Evolutionary conservation across 2,888 invertebrate species (phyloP).

Genomic region (Meganola albula): DNA sequence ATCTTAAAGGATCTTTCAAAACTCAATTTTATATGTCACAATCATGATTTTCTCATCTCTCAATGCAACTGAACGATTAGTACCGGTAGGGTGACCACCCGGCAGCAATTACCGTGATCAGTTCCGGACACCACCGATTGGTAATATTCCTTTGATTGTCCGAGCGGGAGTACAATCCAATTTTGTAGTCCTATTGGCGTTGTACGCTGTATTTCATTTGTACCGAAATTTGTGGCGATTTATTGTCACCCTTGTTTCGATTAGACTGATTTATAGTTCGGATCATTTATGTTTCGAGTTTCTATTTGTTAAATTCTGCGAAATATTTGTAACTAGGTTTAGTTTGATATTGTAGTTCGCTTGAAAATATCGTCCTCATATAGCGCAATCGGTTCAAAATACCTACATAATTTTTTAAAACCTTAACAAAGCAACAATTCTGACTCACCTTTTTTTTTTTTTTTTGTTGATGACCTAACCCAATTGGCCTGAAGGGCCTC

Average conservation of each 20-base stretch:
- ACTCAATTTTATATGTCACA: slow-evolving; percentile 8
- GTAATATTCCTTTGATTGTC: slow-evolving; percentile 33
- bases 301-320: background rate
- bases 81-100: slow-evolving; percentile 25
- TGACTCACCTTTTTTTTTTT: too few species aligned
- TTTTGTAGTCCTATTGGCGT: slow-evolving; percentile 26
- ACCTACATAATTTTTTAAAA: too few species aligned
- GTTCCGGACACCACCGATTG: slow-evolving; percentile 23
- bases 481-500: too few species aligned
- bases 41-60: slow-evolving; percentile 15
- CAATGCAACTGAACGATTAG: slow-evolving; percentile 23
- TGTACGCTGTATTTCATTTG: slow-evolving; percentile 18
- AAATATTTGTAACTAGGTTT: background rate
- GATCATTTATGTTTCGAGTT: background rate
- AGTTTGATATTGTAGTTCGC: background rate
- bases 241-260: slow-evolving; percentile 8
- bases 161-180: slow-evolving; percentile 29
- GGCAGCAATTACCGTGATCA: slow-evolving; percentile 29
- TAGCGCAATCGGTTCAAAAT: background rate
- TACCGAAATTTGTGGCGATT: slow-evolving; percentile 18
- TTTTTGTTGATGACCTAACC: too few species aligned
- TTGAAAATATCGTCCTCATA: background rate
- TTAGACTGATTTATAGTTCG: background rate
- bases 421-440: too few species aligned
- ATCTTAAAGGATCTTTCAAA: too few species aligned